A percentile compares a stretch with the other conserved stretches of the same genome.
Conservation (phyloP, 2,888 invertebrate species). For the Hirtodrosophila histrioides region DNA sequence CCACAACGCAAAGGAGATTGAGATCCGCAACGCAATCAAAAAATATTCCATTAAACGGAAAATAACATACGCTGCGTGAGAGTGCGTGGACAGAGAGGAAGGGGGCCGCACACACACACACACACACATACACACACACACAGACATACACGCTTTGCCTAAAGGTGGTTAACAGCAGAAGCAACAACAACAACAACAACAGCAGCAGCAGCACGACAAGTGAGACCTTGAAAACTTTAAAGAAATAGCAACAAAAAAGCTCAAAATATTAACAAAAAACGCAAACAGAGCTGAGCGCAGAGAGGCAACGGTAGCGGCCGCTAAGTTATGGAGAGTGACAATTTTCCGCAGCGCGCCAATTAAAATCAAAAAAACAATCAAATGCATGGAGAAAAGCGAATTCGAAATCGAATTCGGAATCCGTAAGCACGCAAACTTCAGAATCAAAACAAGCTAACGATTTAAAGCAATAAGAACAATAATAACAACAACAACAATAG, state of each 20-base stretch:
- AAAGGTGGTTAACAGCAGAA: slow-evolving; percentile 64
- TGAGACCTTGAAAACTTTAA: slow-evolving; percentile 78
- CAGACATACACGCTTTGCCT: slow-evolving; percentile 13
- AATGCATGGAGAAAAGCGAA: slow-evolving; percentile 37
- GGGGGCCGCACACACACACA: slow-evolving; percentile 35
- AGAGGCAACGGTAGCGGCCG: slow-evolving; percentile 29
- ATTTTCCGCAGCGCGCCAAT: slow-evolving; percentile 65
- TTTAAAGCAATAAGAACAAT: slow-evolving; percentile 27
- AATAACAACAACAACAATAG: slow-evolving; percentile 24
- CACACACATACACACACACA: slow-evolving; percentile 15
- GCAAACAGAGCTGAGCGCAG: slow-evolving; percentile 50
- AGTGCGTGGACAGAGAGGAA: slow-evolving; percentile 17
- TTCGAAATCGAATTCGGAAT: slow-evolving; percentile 36
- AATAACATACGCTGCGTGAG: slow-evolving; percentile 63
- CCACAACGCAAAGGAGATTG: slow-evolving; percentile 64
- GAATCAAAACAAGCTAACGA: slow-evolving; percentile 54
- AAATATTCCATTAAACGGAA: slow-evolving; percentile 57
- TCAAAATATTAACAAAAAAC: slow-evolving; percentile 50
- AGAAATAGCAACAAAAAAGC: slow-evolving; percentile 60
- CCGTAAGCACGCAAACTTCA: slow-evolving; percentile 36
- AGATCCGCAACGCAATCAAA: slow-evolving; percentile 77
- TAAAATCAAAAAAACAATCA: slow-evolving; percentile 32
- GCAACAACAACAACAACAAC: slow-evolving; percentile 28
- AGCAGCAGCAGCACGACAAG: slow-evolving; percentile 45
- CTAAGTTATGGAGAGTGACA: slow-evolving; percentile 76